phyloP scores from a whole-genome alignment of 2,113 vertebrate species.

The Oreochromis spilurus region DNA sequence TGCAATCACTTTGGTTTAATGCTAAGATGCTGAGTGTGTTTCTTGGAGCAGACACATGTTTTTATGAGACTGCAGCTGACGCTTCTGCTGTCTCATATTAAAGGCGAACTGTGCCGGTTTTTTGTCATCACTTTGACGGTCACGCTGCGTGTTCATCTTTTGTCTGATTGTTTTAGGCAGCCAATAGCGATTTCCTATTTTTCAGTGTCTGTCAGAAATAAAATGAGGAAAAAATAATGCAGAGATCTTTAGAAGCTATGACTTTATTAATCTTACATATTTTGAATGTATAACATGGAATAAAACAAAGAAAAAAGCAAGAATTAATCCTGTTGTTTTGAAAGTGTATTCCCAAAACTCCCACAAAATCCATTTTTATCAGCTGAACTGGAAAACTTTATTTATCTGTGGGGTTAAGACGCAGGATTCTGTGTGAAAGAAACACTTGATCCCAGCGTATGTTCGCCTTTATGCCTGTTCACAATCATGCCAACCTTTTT shows the following conservation, averaged over 20 bases:
- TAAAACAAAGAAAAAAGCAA: not conserved
- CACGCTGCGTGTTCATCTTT: not conserved
- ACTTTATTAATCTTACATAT: not conserved
- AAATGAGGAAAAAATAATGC: not conserved
- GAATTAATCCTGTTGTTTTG: not conserved
- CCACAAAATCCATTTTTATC: not conserved
- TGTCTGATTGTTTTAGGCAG: not conserved
- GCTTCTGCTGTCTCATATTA: not conserved
- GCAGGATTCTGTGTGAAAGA: not conserved
- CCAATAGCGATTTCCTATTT: not conserved
- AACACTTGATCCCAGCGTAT: not conserved
- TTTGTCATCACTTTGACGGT: not conserved
- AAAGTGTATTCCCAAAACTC: not conserved
- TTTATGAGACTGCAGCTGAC: constrained; percentile 2
- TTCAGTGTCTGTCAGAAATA: not conserved
- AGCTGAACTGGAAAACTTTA: not conserved
- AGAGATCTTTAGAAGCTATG: not conserved
- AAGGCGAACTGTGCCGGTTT: not conserved
- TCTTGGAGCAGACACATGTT: constrained; percentile 17
- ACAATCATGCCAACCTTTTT: not conserved
- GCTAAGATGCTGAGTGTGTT: constrained; percentile 45
- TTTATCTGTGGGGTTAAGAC: not conserved
- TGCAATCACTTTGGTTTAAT: constrained; percentile 58
- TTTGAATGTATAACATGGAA: not conserved
- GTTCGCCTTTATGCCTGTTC: not conserved